Conservation (phyloP, 2,113 vertebrate species). For the Zeus faber region DNA sequence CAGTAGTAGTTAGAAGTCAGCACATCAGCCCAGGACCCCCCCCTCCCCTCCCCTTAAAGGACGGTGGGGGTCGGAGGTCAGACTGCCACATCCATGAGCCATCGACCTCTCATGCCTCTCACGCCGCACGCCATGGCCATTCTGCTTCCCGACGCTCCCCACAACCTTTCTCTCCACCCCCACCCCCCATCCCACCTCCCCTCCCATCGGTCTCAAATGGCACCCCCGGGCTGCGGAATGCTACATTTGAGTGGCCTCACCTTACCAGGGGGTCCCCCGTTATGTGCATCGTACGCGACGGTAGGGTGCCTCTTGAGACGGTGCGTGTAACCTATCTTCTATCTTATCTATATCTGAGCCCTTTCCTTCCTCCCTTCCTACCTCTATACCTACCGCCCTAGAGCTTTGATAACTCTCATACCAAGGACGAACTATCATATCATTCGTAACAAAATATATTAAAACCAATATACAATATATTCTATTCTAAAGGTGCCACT, state of each 20-base stretch:
- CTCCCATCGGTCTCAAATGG: constrained; percentile 42
- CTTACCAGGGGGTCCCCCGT: constrained; percentile 34
- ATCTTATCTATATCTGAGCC: constrained; percentile 22
- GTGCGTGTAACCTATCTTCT: constrained; percentile 6
- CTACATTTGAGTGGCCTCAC: constrained; percentile 43
- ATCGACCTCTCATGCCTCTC: constrained; percentile 53
- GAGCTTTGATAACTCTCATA: constrained; percentile 63
- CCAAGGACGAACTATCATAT: constrained; percentile 62
- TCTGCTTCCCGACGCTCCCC: constrained; percentile 55
- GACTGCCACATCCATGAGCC: constrained; percentile 67
- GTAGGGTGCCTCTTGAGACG: constrained; percentile 56
- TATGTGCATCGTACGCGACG: not conserved
- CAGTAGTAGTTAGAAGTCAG: constrained; percentile 55
- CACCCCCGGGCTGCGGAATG: constrained; percentile 44
- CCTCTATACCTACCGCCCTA: constrained; percentile 50
- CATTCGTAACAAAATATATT: constrained; percentile 52
- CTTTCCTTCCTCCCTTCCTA: constrained; percentile 27
- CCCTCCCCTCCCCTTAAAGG: not conserved
- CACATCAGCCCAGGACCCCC: constrained; percentile 29
- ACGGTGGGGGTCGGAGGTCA: constrained; percentile 49
- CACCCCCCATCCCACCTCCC: constrained; percentile 11
- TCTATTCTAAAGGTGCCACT: constrained; percentile 71
- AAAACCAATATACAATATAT: constrained; percentile 24
- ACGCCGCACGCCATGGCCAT: constrained; percentile 62
- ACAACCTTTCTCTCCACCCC: constrained; percentile 41